A percentile compares a stretch with the other conserved stretches of the same genome.
phyloP scores from a whole-genome alignment of 2,888 invertebrate genomes.

The Liodrosophila aerea region DNA sequence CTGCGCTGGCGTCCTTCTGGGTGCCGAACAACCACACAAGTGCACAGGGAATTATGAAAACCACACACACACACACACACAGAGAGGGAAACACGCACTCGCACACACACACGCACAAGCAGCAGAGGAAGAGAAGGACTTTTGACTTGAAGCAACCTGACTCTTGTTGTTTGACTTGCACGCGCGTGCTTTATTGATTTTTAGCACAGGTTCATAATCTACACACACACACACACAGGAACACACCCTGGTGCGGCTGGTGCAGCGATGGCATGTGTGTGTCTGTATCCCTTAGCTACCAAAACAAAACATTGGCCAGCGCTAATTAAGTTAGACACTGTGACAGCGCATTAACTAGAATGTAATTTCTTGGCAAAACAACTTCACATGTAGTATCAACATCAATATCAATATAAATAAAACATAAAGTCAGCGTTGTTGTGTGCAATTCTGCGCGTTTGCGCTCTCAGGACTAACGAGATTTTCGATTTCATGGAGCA shows the following conservation, averaged over 20 bases:
- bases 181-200: constrained; percentile 51
- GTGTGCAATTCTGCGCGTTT: neutral
- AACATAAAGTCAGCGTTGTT: neutral
- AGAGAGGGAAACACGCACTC: neutral
- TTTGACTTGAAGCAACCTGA: too few relatives aligned
- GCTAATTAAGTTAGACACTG: constrained; percentile 16
- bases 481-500: too few relatives aligned
- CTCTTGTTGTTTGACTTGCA: constrained; percentile 46
- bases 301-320: constrained; percentile 24
- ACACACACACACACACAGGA: constrained; percentile 23
- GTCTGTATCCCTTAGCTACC: constrained; percentile 42
- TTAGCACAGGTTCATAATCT: constrained; percentile 46
- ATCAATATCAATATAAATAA: too few relatives aligned
- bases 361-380: too few relatives aligned
- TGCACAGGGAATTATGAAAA: too few relatives aligned
- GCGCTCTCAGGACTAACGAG: constrained; percentile 2
- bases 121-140: neutral
- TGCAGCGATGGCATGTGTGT: constrained; percentile 39
- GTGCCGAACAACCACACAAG: neutral
- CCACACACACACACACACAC: neutral
- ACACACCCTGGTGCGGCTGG: constrained; percentile 44
- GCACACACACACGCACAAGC: constrained; percentile 8
- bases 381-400: too few relatives aligned
- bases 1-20: constrained; percentile 21
- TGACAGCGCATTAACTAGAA: neutral